A percentile compares a stretch with the other conserved stretches of the same genome.
Conservation (phyloP, 2,888 invertebrate species). For the Tachina fera region DNA sequence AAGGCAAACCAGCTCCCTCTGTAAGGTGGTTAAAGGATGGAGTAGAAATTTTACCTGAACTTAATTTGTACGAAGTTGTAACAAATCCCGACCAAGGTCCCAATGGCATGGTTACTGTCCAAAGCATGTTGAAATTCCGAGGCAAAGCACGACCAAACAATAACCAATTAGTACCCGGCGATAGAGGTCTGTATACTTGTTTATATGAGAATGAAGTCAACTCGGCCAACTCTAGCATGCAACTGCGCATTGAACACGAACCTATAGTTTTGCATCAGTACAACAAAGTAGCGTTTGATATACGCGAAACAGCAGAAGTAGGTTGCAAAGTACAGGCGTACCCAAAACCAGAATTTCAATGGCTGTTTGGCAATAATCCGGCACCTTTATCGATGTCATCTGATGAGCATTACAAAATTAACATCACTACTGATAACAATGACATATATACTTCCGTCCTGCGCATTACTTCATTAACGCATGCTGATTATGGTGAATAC, state of each 20-base stretch:
- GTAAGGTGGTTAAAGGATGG: slow-evolving; percentile 95
- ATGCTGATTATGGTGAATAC: slow-evolving; percentile 96
- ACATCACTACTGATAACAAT: slow-evolving; percentile 91
- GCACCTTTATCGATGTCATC: slow-evolving; percentile 90
- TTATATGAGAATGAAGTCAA: slow-evolving; percentile 95
- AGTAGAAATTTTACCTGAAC: slow-evolving; percentile 89
- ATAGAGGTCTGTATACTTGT: slow-evolving; percentile 94
- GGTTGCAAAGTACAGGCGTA: slow-evolving; percentile 95
- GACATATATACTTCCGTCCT: slow-evolving; percentile 93
- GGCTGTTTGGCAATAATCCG: slow-evolving; percentile 91
- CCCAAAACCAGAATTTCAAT: slow-evolving; percentile 96
- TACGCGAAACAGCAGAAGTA: slow-evolving; percentile 92
- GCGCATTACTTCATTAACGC: slow-evolving; percentile 88
- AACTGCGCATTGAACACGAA: slow-evolving; percentile 94
- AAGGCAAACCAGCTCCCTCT: slow-evolving; percentile 93
- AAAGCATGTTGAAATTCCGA: slow-evolving; percentile 91
- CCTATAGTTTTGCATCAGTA: slow-evolving; percentile 93
- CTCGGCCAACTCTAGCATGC: slow-evolving; percentile 94
- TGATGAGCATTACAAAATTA: slow-evolving; percentile 93
- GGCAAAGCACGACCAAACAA: slow-evolving; percentile 90
- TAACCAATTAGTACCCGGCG: slow-evolving; percentile 91
- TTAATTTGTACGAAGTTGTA: slow-evolving; percentile 91
- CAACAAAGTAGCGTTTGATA: slow-evolving; percentile 94
- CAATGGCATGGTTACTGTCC: slow-evolving; percentile 91
- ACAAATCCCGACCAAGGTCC: slow-evolving; percentile 90